phyloP scores from a whole-genome alignment of 2,113 vertebrate genomes.

The Motacilla tschutschensis region DNA sequence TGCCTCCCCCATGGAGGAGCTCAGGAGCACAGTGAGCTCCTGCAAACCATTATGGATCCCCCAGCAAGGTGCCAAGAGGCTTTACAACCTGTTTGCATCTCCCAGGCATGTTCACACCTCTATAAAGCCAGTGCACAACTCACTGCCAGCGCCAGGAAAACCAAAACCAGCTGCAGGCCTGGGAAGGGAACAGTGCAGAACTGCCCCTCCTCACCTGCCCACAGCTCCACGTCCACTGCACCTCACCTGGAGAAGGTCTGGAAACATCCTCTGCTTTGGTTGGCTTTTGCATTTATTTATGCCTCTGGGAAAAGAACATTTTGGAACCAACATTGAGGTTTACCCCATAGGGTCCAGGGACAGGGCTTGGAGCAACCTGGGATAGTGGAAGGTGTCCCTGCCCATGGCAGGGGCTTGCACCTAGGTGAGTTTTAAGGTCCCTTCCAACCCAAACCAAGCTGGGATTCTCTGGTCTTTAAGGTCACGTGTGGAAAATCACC shows the following conservation, averaged over 20 bases:
- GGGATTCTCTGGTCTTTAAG: neutral
- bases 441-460: neutral
- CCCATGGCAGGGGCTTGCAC: neutral
- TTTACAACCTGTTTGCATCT: constrained; percentile 63
- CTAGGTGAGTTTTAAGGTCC: neutral
- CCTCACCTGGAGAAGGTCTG: neutral
- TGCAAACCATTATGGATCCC: constrained; percentile 49
- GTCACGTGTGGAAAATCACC: neutral
- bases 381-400: neutral
- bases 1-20: neutral
- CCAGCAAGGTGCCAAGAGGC: constrained; percentile 48
- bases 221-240: neutral
- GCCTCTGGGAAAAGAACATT: neutral
- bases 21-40: neutral
- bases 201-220: constrained; percentile 14
- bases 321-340: neutral
- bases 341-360: neutral
- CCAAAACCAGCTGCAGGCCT: constrained; percentile 48
- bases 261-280: neutral
- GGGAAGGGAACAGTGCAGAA: neutral
- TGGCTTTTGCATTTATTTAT: neutral
- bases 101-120: constrained; percentile 58
- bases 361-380: neutral
- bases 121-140: constrained; percentile 30
- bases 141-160: constrained; percentile 31